Conservation (phyloP, 1,140 invertebrate species). For the Rhyzopertha dominica region DNA sequence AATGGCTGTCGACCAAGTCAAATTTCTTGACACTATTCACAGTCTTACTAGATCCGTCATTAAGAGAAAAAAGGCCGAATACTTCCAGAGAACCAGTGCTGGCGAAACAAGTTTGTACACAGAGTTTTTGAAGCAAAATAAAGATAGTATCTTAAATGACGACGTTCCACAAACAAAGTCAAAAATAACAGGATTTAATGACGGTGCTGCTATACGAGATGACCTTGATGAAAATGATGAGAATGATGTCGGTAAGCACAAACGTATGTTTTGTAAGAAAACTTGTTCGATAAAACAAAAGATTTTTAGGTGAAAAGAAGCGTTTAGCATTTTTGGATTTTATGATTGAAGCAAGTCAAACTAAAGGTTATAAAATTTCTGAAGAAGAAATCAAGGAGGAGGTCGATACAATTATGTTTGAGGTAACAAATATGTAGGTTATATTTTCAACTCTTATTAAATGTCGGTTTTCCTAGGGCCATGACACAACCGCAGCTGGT, state of each 20-base stretch:
- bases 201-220: constrained; percentile 68
- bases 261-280: too few relatives aligned
- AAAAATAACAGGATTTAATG: too few relatives aligned
- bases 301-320: constrained; percentile 81
- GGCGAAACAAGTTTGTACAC: constrained; percentile 24
- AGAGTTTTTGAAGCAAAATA: constrained; percentile 16
- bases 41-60: constrained; percentile 59
- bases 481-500: constrained; percentile 84
- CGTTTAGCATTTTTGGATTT: constrained; percentile 90
- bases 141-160: neutral
- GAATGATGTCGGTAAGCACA: constrained; percentile 51
- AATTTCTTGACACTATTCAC: constrained; percentile 60
- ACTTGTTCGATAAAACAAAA: too few relatives aligned
- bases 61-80: constrained; percentile 41
- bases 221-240: constrained; percentile 69
- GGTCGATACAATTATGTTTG: constrained; percentile 92
- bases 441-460: too few relatives aligned
- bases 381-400: constrained; percentile 88
- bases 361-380: constrained; percentile 64
- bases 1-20: constrained; percentile 45
- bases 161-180: neutral
- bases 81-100: constrained; percentile 14
- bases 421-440: too few relatives aligned
- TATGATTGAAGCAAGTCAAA: constrained; percentile 75
- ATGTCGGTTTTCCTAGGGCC: constrained; percentile 56